Base-by-base conservation (phyloP, 2,113 vertebrate genomes). In the Xenopus borealis region DNA sequence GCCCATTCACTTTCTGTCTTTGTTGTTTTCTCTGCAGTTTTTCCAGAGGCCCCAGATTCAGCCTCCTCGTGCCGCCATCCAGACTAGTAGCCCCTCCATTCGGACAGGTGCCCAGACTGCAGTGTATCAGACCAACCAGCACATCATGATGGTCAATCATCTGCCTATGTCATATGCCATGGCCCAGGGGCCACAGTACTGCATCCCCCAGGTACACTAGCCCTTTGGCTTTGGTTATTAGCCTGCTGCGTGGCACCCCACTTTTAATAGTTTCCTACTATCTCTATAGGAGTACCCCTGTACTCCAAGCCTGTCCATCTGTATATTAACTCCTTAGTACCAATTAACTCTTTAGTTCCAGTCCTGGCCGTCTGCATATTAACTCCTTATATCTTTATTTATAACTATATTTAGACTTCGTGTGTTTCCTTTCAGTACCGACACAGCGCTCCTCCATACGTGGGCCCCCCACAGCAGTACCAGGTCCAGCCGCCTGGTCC, bases 31-130 rank as follows among this genome's bases (percentile, higher is more conserved):
- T 19, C 18, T 16, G 8, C 30, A 98, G 96, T 98, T 99, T 94
- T 96, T 99, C 76, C 96, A 94, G 92, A 95, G 97, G 89, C 88
- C 96, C 82, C 96, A 95, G 83, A 94, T 98, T 83, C 97, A 98
- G 88, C 91, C 95, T 74, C 90, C 95, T 0, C 85, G 97, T 86
- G 92, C 96, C 12, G 23, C 23, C 23, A 27, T 27, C 23, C 23
- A 27, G 23, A 27, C 23, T 3, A 27, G 23, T 27, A 27, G 23
- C 23, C 23, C 23, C 23, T 27, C 23, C 23, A 27, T 27, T 3
- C 23, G 23, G 23, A 27, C 23, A 2, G 23, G 23, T 2, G 23
- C 23, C 23, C 23, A 27, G 23, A 27, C 23, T 27, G 23, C 23
- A 27, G 23, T 99, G 57, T 99, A 98, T 80, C 93, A 95, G 65